phyloP scores from a whole-genome alignment of 1,140 invertebrate species.

The Neoseiulus cucumeris region DNA sequence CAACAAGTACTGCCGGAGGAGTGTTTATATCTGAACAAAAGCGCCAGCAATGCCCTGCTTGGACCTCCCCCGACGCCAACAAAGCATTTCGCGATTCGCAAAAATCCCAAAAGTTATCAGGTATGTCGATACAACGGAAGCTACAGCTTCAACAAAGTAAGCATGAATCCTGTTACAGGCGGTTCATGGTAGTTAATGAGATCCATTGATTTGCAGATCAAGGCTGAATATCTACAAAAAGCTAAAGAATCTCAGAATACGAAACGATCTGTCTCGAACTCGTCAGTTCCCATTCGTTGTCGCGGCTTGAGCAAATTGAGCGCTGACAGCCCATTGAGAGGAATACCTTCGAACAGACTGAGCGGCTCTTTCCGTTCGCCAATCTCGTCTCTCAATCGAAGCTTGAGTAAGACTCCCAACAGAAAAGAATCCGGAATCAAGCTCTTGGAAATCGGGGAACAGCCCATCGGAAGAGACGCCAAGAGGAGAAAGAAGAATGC shows the following conservation, averaged over 20 bases:
- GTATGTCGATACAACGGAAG: background rate
- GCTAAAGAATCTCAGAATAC: conserved; percentile 24
- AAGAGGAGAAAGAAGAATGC: conserved; percentile 40
- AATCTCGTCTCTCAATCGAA: background rate
- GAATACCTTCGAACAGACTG: conserved; percentile 17
- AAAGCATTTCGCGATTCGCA: conserved; percentile 83
- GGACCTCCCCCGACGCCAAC: conserved; percentile 35
- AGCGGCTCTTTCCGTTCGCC: conserved; percentile 12
- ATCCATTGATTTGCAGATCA: background rate
- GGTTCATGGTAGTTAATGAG: no score
- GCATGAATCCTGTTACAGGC: background rate
- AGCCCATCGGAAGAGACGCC: conserved; percentile 46
- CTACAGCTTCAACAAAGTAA: background rate
- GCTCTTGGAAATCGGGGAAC: conserved; percentile 74
- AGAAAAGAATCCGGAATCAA: conserved; percentile 60
- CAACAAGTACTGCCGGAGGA: conserved; percentile 61
- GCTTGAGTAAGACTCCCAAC: conserved; percentile 28
- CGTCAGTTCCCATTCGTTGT: conserved; percentile 60
- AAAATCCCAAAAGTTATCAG: conserved; percentile 54
- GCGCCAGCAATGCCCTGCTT: conserved; percentile 63
- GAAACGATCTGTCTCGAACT: conserved; percentile 66
- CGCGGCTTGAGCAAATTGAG: conserved; percentile 81
- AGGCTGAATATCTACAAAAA: background rate
- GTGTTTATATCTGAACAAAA: conserved; percentile 88
- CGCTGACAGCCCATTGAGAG: conserved; percentile 15